phyloP scores from a whole-genome alignment of 2,888 invertebrate genomes.

The Chromoteleia sp. region DNA sequence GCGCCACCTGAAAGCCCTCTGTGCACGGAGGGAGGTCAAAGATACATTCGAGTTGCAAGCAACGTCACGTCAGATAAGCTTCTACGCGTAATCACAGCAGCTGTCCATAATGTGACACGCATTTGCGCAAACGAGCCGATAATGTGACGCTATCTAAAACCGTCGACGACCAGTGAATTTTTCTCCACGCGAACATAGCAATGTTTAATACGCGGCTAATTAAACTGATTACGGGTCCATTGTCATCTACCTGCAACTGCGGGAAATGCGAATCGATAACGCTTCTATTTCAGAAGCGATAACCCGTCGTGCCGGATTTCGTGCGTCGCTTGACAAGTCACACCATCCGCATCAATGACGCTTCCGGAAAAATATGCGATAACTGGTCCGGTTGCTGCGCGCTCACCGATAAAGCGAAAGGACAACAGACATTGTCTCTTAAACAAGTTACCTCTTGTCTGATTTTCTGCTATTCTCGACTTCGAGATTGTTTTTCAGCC shows the following conservation, averaged over 20 bases:
- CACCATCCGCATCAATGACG: slow-evolving; percentile 34
- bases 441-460: slow-evolving; percentile 6
- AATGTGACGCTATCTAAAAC: slow-evolving; percentile 13
- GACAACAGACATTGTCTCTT: slow-evolving; percentile 21
- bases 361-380: slow-evolving; percentile 32
- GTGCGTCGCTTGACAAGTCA: slow-evolving; percentile 46
- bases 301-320: slow-evolving; percentile 44
- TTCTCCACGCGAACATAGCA: background rate
- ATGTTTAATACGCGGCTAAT: slow-evolving; percentile 9
- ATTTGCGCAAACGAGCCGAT: slow-evolving; percentile 30
- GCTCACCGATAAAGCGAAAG: slow-evolving; percentile 25
- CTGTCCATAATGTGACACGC: slow-evolving; percentile 42
- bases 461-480: background rate
- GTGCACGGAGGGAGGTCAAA: slow-evolving; percentile 30
- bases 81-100: slow-evolving; percentile 15
- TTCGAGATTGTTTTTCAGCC: slow-evolving; percentile 1
- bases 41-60: slow-evolving; percentile 32
- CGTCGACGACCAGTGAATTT: background rate
- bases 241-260: slow-evolving; percentile 1
- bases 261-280: slow-evolving; percentile 25
- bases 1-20: slow-evolving; percentile 39
- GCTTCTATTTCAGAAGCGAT: slow-evolving; percentile 36
- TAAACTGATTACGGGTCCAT: slow-evolving; percentile 18
- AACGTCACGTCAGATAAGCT: slow-evolving; percentile 38
- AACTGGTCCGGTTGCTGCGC: slow-evolving; percentile 2